Evolutionary conservation across 1,140 invertebrate genomes (phyloP).

Genomic region (Solenopsis fugax): DNA sequence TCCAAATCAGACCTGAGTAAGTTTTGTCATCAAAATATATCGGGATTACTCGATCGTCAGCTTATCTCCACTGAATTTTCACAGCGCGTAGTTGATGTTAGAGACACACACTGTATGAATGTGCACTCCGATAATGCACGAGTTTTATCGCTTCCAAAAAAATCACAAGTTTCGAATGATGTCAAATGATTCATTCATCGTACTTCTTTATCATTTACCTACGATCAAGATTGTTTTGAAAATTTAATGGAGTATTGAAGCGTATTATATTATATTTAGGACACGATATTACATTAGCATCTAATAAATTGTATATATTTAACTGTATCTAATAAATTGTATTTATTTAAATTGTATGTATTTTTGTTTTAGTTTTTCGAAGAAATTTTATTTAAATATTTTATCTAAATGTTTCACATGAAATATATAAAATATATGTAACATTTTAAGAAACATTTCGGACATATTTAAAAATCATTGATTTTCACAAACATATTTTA

Average conservation of each 20-base stretch:
- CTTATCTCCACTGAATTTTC: conserved; percentile 34
- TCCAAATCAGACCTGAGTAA: background rate
- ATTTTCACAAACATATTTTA: background rate
- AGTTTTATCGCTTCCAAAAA: conserved; percentile 25
- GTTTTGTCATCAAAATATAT: conserved; percentile 1
- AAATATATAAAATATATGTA: background rate
- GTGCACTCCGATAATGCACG: conserved; percentile 20
- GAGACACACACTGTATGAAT: background rate
- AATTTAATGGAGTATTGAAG: background rate
- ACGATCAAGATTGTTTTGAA: background rate
- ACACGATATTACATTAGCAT: background rate
- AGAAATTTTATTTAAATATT: background rate
- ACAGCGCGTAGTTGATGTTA: background rate
- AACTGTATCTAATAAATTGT: background rate
- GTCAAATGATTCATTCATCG: background rate
- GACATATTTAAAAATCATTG: background rate
- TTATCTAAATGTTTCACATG: background rate
- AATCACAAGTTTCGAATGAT: conserved; percentile 3
- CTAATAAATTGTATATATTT: background rate
- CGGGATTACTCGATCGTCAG: conserved; percentile 9
- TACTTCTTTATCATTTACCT: background rate
- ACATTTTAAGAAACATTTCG: background rate
- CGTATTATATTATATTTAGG: background rate
- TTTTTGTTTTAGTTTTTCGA: background rate
- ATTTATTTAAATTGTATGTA: background rate